Conservation (phyloP, 2,888 invertebrate species). For the Lasioglossum pauxillum region DNA sequence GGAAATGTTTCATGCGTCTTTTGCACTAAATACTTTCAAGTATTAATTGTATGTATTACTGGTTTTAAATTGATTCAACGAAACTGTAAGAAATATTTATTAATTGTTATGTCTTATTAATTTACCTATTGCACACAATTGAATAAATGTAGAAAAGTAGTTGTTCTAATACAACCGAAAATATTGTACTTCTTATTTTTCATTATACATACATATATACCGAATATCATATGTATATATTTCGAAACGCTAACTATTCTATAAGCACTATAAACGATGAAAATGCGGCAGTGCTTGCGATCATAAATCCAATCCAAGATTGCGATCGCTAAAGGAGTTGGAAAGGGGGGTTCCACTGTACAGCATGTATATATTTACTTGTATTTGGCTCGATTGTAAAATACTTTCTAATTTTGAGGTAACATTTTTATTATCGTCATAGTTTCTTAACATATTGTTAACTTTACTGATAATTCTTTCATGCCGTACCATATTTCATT, state of each 20-base stretch:
- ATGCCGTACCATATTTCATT: background rate
- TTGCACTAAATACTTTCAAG: constrained; percentile 3
- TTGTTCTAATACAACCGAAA: constrained; percentile 11
- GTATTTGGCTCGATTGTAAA: background rate
- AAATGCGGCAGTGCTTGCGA: background rate
- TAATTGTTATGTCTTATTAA: constrained; percentile 11
- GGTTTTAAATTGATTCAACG: constrained; percentile 18
- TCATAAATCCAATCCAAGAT: background rate
- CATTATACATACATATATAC: background rate
- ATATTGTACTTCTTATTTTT: background rate
- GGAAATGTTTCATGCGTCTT: background rate
- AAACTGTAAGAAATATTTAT: constrained; percentile 7
- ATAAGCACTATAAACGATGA: background rate
- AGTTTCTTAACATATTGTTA: background rate
- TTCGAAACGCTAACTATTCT: background rate
- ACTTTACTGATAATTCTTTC: background rate
- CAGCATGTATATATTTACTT: background rate
- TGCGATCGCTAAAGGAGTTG: background rate
- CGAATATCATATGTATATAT: background rate
- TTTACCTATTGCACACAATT: constrained; percentile 27
- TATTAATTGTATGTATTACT: constrained; percentile 22
- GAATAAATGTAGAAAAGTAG: constrained; percentile 32
- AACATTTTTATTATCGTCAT: background rate
- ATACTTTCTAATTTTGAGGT: background rate
- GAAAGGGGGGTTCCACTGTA: background rate